Percentiles rank a stretch among this genome's conserved stretches.
Conservation (phyloP, 1,140 invertebrate species). For the Cardiocondyla obscurior region DNA sequence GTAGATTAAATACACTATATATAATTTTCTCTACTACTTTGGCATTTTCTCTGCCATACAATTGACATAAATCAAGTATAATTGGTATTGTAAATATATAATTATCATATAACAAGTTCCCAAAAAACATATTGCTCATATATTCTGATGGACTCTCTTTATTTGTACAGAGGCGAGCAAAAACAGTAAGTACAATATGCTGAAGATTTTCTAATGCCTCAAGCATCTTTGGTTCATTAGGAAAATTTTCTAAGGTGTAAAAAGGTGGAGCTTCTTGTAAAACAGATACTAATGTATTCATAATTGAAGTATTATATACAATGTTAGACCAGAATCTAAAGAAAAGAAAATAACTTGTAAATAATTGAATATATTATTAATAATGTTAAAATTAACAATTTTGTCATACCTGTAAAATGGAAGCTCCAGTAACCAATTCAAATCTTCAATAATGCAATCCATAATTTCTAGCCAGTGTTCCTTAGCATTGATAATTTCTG, state of each 20-base stretch:
- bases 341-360: slow-evolving; percentile 18
- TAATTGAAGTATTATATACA: slow-evolving; percentile 87
- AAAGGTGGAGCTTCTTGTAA: slow-evolving; percentile 89
- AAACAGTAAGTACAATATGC: slow-evolving; percentile 87
- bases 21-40: slow-evolving; percentile 87
- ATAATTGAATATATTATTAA: not conserved
- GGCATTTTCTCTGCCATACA: slow-evolving; percentile 89
- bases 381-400: slow-evolving; percentile 10
- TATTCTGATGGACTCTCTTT: slow-evolving; percentile 88
- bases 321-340: slow-evolving; percentile 93
- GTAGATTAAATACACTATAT: slow-evolving; percentile 87
- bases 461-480: slow-evolving; percentile 86
- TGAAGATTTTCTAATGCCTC: slow-evolving; percentile 85
- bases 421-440: slow-evolving; percentile 84
- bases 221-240: slow-evolving; percentile 81
- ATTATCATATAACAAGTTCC: slow-evolving; percentile 90
- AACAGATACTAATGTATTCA: slow-evolving; percentile 88
- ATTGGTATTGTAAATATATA: slow-evolving; percentile 93
- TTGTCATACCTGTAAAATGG: slow-evolving; percentile 83
- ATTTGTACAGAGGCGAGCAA: slow-evolving; percentile 89
- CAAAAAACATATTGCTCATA: slow-evolving; percentile 87
- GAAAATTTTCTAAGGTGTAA: slow-evolving; percentile 85
- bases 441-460: slow-evolving; percentile 85
- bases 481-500: slow-evolving; percentile 81
- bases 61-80: slow-evolving; percentile 90